A percentile compares a stretch with the other conserved stretches of the same genome.
phyloP scores from a whole-genome alignment of 2,797 vertebrate species.

The Lagorchestes hirsutus region DNA sequence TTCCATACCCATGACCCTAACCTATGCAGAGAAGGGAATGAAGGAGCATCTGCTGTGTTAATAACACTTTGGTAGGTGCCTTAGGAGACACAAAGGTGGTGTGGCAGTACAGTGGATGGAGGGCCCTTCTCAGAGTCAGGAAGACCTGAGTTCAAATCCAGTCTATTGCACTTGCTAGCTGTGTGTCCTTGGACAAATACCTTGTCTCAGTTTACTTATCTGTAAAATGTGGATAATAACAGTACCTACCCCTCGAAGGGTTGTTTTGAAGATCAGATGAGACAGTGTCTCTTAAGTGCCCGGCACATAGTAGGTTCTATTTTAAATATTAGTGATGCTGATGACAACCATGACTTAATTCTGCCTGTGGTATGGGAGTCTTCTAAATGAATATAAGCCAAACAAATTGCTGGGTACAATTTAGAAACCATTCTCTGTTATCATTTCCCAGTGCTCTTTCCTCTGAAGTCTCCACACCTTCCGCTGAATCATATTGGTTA shows the following conservation, averaged over 20 bases:
- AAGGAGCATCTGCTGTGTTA: not conserved
- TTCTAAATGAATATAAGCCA: not conserved
- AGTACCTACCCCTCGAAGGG: not conserved
- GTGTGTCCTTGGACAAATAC: not conserved
- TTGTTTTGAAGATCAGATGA: not conserved
- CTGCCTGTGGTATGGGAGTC: not conserved
- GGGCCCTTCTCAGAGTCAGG: not conserved
- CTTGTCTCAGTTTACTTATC: not conserved
- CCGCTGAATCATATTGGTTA: conserved; percentile 6
- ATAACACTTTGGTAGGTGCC: not conserved
- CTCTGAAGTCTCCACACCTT: conserved; percentile 21
- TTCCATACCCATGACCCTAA: not conserved
- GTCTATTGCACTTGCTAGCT: not conserved
- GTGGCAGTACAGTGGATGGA: not conserved
- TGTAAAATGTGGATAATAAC: not conserved
- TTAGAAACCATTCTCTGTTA: conserved; percentile 43
- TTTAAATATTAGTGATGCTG: not conserved
- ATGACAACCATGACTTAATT: not conserved
- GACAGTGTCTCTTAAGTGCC: not conserved
- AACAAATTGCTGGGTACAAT: conserved; percentile 18
- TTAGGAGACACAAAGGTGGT: not conserved
- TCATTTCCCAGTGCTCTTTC: conserved; percentile 66
- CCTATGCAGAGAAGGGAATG: not conserved
- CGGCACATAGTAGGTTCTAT: not conserved
- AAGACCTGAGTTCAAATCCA: not conserved